A percentile compares a stretch with the other conserved stretches of the same genome.
phyloP scores from a whole-genome alignment of 2,888 invertebrate species.

The Caenorhabditis becei region DNA sequence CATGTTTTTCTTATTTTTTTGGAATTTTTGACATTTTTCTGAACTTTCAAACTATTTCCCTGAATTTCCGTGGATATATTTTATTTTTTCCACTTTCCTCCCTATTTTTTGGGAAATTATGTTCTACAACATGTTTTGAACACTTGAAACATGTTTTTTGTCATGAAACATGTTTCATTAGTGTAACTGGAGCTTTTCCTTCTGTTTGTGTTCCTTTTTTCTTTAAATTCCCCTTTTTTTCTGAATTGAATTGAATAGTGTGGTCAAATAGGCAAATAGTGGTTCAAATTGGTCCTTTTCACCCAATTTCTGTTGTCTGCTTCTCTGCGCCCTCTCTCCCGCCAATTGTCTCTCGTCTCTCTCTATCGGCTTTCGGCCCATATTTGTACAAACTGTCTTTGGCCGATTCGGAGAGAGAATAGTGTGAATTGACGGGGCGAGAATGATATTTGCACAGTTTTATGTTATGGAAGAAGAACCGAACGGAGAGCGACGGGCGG shows the following conservation, averaged over 20 bases:
- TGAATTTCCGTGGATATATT: conserved; percentile 22
- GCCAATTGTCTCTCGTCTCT: background rate
- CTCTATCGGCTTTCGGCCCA: background rate
- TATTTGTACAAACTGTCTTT: conserved; percentile 31
- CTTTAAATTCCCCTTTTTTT: too few relatives aligned
- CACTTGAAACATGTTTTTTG: too few relatives aligned
- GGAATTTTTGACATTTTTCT: conserved; percentile 31
- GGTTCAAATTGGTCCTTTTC: conserved; percentile 17
- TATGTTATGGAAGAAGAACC: conserved; percentile 10
- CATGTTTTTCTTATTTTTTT: background rate
- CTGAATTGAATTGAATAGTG: too few relatives aligned
- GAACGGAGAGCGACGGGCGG: background rate
- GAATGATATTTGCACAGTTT: background rate
- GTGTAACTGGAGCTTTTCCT: too few relatives aligned
- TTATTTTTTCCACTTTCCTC: background rate
- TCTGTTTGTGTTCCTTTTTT: too few relatives aligned
- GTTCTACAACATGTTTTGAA: too few relatives aligned
- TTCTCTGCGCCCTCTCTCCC: too few relatives aligned
- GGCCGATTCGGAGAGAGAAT: conserved; percentile 21
- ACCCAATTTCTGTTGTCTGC: too few relatives aligned
- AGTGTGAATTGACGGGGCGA: conserved; percentile 30
- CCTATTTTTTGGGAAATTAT: background rate
- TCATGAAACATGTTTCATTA: too few relatives aligned
- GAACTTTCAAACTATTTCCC: too few relatives aligned
- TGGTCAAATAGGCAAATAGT: conserved; percentile 19